A percentile compares a stretch with the other conserved stretches of the same genome.
Conservation (phyloP, 2,888 invertebrate species). For the Euplexia lucipara region DNA sequence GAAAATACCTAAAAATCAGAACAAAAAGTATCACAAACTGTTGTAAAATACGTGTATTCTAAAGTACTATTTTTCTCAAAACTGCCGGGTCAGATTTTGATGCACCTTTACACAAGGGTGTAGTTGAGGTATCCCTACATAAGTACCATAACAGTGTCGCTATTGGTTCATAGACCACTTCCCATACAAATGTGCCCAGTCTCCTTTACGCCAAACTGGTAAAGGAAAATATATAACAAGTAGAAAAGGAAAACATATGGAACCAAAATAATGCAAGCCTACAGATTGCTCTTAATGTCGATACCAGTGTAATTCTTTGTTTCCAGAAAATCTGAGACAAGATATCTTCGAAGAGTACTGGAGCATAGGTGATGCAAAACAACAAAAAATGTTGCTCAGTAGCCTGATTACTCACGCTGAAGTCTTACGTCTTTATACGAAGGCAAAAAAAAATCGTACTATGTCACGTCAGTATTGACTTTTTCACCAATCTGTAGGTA, state of each 20-base stretch:
- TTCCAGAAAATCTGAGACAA: conserved; percentile 19
- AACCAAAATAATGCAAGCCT: conserved; percentile 17
- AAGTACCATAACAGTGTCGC: no score
- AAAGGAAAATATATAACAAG: conserved; percentile 13
- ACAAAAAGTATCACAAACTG: no score
- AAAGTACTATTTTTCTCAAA: no score
- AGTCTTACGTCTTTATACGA: conserved; percentile 29
- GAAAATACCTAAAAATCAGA: no score
- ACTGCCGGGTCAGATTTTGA: no score
- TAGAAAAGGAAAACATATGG: conserved; percentile 15
- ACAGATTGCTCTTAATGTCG: conserved; percentile 17
- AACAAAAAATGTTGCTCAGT: conserved; percentile 34
- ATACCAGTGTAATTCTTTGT: conserved; percentile 11
- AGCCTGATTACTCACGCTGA: conserved; percentile 30
- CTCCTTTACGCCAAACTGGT: conserved; percentile 18
- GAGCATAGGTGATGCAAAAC: conserved; percentile 30
- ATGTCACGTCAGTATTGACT: conserved; percentile 31
- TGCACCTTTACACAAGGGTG: no score
- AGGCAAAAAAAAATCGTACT: conserved; percentile 30
- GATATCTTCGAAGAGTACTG: conserved; percentile 34
- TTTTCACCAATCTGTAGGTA: conserved; percentile 21
- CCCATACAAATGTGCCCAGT: no score
- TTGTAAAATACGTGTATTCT: no score
- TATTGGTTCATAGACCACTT: no score
- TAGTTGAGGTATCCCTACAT: no score